These are phyloP conservation scores for Myripristis jacobus DNA, from an alignment of 2,797 vertebrate genomes.

Conservation along the genomic window DNA sequence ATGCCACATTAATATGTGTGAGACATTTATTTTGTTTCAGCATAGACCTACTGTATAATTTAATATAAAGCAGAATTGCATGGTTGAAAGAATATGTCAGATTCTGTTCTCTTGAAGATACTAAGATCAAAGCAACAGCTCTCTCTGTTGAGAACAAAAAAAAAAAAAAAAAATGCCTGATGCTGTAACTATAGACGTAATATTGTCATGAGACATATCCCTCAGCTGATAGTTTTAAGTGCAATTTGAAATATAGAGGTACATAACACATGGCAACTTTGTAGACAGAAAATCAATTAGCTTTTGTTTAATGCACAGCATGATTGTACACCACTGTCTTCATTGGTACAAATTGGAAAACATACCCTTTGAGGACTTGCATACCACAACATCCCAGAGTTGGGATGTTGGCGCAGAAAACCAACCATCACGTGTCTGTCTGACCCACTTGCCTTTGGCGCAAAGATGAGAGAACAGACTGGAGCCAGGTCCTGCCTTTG, in stretches of 20 bases:
- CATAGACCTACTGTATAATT: constrained; percentile 35
- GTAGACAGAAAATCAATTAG: constrained; percentile 54
- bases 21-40: constrained; percentile 40
- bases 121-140: constrained; percentile 10
- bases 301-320: constrained; percentile 35
- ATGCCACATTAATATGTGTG: constrained; percentile 36
- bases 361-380: constrained; percentile 3
- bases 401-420: constrained; percentile 19
- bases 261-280: constrained; percentile 10
- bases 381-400: neutral
- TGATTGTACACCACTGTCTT: constrained; percentile 18
- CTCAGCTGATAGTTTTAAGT: constrained; percentile 14
- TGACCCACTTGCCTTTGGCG: constrained; percentile 31
- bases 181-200: constrained; percentile 8
- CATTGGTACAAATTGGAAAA: constrained; percentile 30
- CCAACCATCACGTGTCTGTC: constrained; percentile 6
- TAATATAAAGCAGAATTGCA: constrained; percentile 19
- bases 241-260: constrained; percentile 27
- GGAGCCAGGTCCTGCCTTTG: constrained; percentile 28
- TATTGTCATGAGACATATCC: constrained; percentile 9
- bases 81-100: constrained; percentile 11
- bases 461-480: constrained; percentile 3
- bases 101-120: constrained; percentile 21
- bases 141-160: neutral
- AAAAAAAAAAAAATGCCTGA: too few species aligned